Base-by-base conservation (phyloP, 2,797 vertebrate species). In the Myripristis jacobus region DNA sequence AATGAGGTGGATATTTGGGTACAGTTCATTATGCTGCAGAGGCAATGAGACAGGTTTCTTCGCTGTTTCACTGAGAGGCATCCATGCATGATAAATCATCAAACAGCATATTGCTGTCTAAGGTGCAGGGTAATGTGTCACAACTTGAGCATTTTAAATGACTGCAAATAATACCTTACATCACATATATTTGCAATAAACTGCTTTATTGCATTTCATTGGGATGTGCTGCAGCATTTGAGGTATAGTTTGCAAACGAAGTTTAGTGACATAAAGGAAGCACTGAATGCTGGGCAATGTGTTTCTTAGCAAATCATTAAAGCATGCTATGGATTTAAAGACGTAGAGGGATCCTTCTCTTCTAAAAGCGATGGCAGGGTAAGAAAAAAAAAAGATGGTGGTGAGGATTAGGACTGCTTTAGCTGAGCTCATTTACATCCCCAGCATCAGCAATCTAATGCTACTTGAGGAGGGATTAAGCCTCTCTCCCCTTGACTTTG, bases 391-490 rank as follows among this genome's bases (percentile, higher is more conserved):
- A 78, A 76, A 38, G 87, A 90, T 87, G 86, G 83, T 74, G 70
- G 70, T 51, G 60, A 86, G 90, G 90, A 93, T 93, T 91, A 92
- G 76, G 69, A 80, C 83, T 82, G 81, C 82, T 89, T 90, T 86
- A 88, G 83, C 83, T 81, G 75, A 87, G 89, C 89, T 91, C 89
- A 93, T 92, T 93, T 91, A 89, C 90, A 92, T 93, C 89, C 80
- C 79, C 47, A 62, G 88, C 86, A 91, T 92, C 90, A 87, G 86
- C 73, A 82, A 88, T 90, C 83, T 91, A 90, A 91, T 88, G 86
- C 88, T 89, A 90, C 90, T 93, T 85, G 89, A 92, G 89, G 82
- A 92, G 77, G 88, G 91, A 91, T 92, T 92, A 92, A 89, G 73
- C 77, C 69, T 82, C 85, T 86, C 85, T 84, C 73, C 68, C 87